phyloP scores from a whole-genome alignment of 2,113 vertebrate species.

The Echinops telfairi region DNA sequence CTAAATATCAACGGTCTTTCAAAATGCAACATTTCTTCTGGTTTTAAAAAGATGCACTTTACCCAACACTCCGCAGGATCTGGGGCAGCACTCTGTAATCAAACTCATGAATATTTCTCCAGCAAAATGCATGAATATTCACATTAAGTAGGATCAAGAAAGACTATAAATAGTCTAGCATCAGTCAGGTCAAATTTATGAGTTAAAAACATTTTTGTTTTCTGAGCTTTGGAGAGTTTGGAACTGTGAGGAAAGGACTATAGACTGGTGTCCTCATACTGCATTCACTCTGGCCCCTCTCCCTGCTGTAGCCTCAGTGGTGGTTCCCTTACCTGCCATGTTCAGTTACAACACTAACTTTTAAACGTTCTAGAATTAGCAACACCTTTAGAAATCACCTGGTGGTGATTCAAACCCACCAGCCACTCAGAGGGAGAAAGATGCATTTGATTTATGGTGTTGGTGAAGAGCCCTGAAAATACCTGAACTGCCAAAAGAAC shows the following conservation, averaged over 20 bases:
- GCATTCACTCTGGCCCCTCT: neutral
- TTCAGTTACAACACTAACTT: constrained; percentile 15
- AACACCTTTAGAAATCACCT: constrained; percentile 20
- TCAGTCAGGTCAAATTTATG: constrained; percentile 1
- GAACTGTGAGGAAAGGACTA: constrained; percentile 44
- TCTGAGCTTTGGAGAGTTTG: constrained; percentile 49
- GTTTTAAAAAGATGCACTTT: constrained; percentile 36
- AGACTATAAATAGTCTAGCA: constrained; percentile 41
- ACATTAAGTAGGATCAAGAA: constrained; percentile 53
- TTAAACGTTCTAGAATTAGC: constrained; percentile 3
- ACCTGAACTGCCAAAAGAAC: too few relatives aligned
- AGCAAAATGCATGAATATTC: constrained; percentile 60
- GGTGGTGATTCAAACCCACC: neutral
- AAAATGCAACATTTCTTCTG: constrained; percentile 40
- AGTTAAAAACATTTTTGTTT: constrained; percentile 47
- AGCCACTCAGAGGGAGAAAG: too few relatives aligned
- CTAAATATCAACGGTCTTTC: constrained; percentile 16
- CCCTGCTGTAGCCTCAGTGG: neutral
- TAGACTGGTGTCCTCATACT: neutral
- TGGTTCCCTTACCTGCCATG: neutral
- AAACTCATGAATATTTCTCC: constrained; percentile 52
- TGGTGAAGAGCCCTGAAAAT: too few relatives aligned
- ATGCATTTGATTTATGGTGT: too few relatives aligned
- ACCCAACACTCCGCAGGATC: constrained; percentile 5
- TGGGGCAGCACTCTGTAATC: constrained; percentile 24